Conservation (phyloP, 1,140 invertebrate genomes). For the Meloidogyne exigua region DNA sequence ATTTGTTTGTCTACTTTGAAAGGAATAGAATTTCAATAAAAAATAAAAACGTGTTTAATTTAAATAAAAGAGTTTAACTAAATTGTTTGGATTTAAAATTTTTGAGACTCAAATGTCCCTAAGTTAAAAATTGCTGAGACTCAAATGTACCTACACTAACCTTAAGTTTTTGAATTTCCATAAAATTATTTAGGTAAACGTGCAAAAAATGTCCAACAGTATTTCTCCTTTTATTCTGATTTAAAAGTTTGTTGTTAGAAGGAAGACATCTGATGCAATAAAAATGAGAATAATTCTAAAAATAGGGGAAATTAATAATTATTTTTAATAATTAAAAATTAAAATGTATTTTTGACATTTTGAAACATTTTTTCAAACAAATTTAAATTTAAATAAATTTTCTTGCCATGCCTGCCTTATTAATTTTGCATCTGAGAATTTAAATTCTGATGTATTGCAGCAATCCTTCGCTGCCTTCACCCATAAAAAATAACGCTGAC, state of each 20-base stretch:
- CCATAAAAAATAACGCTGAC: not conserved
- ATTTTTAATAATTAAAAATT: too few species aligned
- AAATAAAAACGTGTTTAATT: not conserved
- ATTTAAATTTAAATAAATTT: not conserved
- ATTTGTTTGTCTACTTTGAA: not conserved
- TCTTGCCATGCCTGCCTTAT: slow-evolving; percentile 1
- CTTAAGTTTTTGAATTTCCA: too few species aligned
- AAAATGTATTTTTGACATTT: too few species aligned
- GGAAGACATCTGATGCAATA: too few species aligned
- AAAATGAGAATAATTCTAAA: too few species aligned
- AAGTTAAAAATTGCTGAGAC: too few species aligned
- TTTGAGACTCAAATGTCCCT: too few species aligned
- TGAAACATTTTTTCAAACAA: not conserved
- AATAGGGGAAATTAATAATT: too few species aligned
- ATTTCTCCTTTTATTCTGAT: not conserved
- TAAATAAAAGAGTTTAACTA: too few species aligned
- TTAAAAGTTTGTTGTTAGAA: not conserved
- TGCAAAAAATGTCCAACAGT: not conserved
- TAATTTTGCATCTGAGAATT: not conserved
- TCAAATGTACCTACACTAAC: too few species aligned
- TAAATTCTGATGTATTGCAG: not conserved
- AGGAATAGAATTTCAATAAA: not conserved
- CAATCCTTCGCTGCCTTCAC: not conserved
- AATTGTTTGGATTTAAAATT: too few species aligned
- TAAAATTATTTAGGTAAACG: too few species aligned